Evolutionary conservation across 2,888 invertebrate species (phyloP).

Genomic region (Drosophila subsilvestris): DNA sequence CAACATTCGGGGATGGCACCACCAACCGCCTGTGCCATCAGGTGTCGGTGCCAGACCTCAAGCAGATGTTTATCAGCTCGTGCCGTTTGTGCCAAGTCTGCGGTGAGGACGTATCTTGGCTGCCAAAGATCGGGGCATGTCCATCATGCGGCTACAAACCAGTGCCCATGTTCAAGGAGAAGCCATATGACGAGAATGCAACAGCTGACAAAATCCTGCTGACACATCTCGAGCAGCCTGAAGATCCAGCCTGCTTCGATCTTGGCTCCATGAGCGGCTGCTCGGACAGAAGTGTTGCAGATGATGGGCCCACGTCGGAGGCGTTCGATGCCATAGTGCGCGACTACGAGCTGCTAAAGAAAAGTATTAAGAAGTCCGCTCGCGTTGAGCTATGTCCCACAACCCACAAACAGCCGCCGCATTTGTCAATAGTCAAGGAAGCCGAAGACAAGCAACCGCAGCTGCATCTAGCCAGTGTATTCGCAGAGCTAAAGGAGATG

Average conservation of each 20-base stretch:
- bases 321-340: conserved; percentile 52
- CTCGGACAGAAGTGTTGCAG: neutral
- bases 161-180: conserved; percentile 69
- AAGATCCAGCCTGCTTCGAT: conserved; percentile 2
- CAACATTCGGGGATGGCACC: conserved; percentile 50
- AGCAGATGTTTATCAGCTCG: conserved; percentile 45
- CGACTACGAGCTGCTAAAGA: conserved; percentile 49
- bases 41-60: conserved; percentile 43
- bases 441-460: conserved; percentile 17
- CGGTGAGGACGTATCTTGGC: conserved; percentile 78
- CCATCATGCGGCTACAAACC: conserved; percentile 81
- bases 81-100: conserved; percentile 75
- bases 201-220: conserved; percentile 78
- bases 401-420: neutral
- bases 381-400: neutral
- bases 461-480: conserved; percentile 71
- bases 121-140: conserved; percentile 84
- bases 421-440: neutral
- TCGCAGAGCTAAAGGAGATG: conserved; percentile 75
- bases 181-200: conserved; percentile 71
- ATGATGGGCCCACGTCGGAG: conserved; percentile 44
- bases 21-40: conserved; percentile 47
- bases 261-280: conserved; percentile 10
- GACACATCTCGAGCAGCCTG: conserved; percentile 60
- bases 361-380: conserved; percentile 45